Evolutionary conservation across 2,888 invertebrate genomes (phyloP).

Genomic region (Abrostola tripartita): DNA sequence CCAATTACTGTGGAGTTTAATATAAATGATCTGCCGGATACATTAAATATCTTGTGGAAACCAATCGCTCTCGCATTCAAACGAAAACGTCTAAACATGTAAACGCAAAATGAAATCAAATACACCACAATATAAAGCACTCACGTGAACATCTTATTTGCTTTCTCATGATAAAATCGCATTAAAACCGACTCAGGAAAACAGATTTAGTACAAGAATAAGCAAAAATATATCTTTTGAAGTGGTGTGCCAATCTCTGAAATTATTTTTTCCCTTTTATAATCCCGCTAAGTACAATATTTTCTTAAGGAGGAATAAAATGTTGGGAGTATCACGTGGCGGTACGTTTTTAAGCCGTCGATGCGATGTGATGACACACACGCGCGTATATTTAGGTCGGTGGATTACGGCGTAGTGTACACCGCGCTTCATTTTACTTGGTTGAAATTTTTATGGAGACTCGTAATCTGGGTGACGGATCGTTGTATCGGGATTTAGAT

Average conservation of each 20-base stretch:
- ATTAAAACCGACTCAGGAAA: conserved; percentile 62
- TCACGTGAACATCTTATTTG: conserved; percentile 59
- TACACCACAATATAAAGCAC: conserved; percentile 37
- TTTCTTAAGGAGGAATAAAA: conserved; percentile 60
- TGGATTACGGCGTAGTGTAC: conserved; percentile 54
- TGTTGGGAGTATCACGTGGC: conserved; percentile 54
- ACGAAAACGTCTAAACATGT: conserved; percentile 34
- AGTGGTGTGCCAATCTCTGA: conserved; percentile 66
- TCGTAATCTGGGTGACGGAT: conserved; percentile 46
- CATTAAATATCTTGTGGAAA: conserved; percentile 7
- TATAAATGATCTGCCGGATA: neutral
- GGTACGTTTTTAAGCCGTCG: conserved; percentile 55
- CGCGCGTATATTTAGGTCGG: conserved; percentile 54
- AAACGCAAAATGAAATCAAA: conserved; percentile 57
- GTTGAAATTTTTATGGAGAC: conserved; percentile 57
- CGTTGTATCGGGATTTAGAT: conserved; percentile 37
- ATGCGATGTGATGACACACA: conserved; percentile 61
- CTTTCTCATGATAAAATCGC: conserved; percentile 59
- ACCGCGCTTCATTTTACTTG: conserved; percentile 57
- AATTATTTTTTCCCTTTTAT: conserved; percentile 67
- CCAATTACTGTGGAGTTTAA: neutral
- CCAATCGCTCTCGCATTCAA: conserved; percentile 19
- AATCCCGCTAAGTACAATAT: conserved; percentile 69
- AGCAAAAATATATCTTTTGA: conserved; percentile 63
- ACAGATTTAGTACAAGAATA: conserved; percentile 60